Evolutionary conservation across 2,888 invertebrate species (phyloP), one percentile per base, ranked within the genome.

Genomic region (Toxonevra muliebris): DNA sequence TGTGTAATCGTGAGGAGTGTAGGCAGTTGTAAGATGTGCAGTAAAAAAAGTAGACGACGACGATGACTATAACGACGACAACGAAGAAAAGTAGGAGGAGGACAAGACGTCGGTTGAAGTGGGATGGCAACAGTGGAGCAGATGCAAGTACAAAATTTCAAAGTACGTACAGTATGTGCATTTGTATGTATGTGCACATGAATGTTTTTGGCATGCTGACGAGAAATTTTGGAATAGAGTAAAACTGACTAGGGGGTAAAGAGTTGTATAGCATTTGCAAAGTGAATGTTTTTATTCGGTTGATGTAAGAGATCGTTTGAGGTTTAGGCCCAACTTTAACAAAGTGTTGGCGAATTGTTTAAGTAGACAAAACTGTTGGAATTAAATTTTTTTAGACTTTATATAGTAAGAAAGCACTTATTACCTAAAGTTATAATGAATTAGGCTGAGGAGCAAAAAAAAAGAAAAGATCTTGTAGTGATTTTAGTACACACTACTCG

Each of bases 1-100:
- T 79, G 77, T 76, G 77, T 79, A 79, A 79, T 79, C 80, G 77
- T 71, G 12, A 45, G 20, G 20, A 19, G 42, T 42, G 48, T 17
- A 61, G 55, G 48, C 50, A 45, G 58, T 53, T 61, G 66, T 43
- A 52, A 52, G 54, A 45, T 60, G 66, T 53, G 53, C 50, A 48
- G 50, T n/a, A 30, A 30, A 30, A 50, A 41, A 20, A 50, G n/a
- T 12, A 50, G 50, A 20, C 13, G 50, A 10, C 11, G n/a, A 5
- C 50, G 9, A 41, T 7, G n/a, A 5, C 50, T 2, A 41, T 7
- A 17, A 15, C n/a, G 42, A 15, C 19, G 13, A 12, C 13, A 19
- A 19, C 20, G 15, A n/a, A 17, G 19, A 19, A 17, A 53, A 30
- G 30, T 30, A 30, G 7, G 30, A 30, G 30, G 30, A 30, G 30